These are phyloP conservation scores for Epistrophe grossulariae DNA, from an alignment of 2,888 invertebrate genomes.

Conservation along the genomic window DNA sequence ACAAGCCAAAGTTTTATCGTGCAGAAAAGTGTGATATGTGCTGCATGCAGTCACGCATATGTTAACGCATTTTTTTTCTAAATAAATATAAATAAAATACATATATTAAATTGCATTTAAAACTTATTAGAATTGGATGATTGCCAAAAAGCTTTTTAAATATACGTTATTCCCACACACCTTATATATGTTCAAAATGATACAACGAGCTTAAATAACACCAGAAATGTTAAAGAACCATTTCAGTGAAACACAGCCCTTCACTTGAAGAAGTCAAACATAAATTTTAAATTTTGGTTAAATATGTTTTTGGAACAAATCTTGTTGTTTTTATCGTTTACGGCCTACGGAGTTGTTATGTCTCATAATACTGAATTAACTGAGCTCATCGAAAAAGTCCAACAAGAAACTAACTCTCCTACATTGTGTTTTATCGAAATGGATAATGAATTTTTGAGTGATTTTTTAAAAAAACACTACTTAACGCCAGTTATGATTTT, in stretches of 20 bases:
- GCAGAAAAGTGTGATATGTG: too few relatives aligned
- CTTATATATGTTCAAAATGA: background rate
- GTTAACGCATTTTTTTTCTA: too few relatives aligned
- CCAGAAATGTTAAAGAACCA: background rate
- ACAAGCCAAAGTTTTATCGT: too few relatives aligned
- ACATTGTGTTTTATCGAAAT: conserved; percentile 27
- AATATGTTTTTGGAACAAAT: background rate
- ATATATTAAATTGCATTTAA: background rate
- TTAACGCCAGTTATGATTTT: conserved; percentile 2
- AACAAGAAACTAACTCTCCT: background rate
- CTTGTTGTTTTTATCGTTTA: background rate
- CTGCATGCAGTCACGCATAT: too few relatives aligned
- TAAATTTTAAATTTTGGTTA: background rate
- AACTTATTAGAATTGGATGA: background rate
- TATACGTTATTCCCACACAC: too few relatives aligned
- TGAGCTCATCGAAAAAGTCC: conserved; percentile 31
- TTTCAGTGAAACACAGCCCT: background rate
- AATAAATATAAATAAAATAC: too few relatives aligned
- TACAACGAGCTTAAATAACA: background rate
- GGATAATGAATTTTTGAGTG: background rate
- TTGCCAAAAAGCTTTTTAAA: too few relatives aligned
- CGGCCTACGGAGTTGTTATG: background rate
- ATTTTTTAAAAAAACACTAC: background rate
- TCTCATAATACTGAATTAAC: background rate
- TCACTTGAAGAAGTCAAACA: background rate